These are phyloP conservation scores for Melanotaenia nigrans DNA, from an alignment of 2,797 vertebrate genomes.

Conservation along the genomic window DNA sequence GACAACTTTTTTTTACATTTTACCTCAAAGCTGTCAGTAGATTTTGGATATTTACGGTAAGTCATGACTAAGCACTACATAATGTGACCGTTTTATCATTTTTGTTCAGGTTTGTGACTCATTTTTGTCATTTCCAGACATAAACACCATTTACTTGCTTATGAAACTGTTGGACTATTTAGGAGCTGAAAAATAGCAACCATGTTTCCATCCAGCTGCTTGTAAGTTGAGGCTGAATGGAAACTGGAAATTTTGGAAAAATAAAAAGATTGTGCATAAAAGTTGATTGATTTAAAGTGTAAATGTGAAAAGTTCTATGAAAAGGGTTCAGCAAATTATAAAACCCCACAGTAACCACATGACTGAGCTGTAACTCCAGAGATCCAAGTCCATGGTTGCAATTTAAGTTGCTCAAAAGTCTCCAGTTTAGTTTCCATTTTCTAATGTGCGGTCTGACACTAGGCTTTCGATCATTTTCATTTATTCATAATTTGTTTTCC, in stretches of 20 bases:
- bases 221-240: neutral
- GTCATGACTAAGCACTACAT: neutral
- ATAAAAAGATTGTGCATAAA: no score
- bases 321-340: neutral
- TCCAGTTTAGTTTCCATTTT: neutral
- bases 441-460: neutral
- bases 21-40: neutral
- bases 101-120: neutral
- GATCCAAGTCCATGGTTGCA: no score
- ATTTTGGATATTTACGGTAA: neutral
- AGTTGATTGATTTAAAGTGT: no score
- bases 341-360: neutral
- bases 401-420: neutral
- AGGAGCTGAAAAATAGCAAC: neutral
- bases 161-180: neutral
- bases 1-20: neutral
- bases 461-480: neutral
- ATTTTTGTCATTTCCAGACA: neutral
- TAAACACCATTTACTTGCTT: neutral
- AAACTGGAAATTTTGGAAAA: neutral
- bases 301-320: neutral
- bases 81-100: neutral
- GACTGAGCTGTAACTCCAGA: neutral
- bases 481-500: neutral
- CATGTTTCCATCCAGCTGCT: neutral